Conservation (phyloP, 2,113 vertebrate species). For the Enhydra lutris region DNA sequence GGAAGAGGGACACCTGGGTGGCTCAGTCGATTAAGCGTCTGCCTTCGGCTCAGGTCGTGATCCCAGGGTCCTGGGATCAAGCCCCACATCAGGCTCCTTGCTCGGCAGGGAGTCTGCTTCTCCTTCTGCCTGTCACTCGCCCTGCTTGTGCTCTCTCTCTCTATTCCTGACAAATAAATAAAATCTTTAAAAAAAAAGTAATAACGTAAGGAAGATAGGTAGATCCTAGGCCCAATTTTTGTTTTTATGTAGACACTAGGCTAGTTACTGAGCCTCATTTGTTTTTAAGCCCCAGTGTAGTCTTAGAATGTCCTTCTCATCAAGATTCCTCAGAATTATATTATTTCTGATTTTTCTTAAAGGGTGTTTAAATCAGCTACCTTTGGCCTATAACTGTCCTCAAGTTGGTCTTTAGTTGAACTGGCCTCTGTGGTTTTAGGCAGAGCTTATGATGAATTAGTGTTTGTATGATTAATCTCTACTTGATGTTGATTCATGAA, state of each 20-base stretch:
- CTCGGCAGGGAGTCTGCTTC: no score
- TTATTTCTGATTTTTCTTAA: slow-evolving; percentile 28
- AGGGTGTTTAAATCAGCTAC: neutral
- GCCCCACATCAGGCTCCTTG: no score
- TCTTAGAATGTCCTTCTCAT: neutral
- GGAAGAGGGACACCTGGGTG: no score
- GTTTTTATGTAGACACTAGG: neutral
- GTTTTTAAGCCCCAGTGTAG: slow-evolving; percentile 9
- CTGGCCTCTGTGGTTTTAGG: neutral
- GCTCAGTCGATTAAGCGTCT: no score
- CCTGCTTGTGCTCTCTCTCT: no score
- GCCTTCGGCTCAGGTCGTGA: no score
- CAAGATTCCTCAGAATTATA: neutral
- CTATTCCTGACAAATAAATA: no score
- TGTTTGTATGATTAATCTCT: slow-evolving; percentile 15
- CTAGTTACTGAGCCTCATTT: neutral
- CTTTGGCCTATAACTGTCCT: neutral
- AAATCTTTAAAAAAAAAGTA: neutral
- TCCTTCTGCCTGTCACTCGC: no score
- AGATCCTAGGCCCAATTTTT: neutral
- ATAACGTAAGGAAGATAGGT: neutral
- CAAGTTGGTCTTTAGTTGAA: neutral
- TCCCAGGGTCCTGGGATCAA: no score
- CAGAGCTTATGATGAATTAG: slow-evolving; percentile 4
- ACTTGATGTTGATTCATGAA: neutral